These are phyloP conservation scores for Phyllostomus hastatus DNA, from an alignment of 2,113 vertebrate genomes.

Conservation along the genomic window DNA sequence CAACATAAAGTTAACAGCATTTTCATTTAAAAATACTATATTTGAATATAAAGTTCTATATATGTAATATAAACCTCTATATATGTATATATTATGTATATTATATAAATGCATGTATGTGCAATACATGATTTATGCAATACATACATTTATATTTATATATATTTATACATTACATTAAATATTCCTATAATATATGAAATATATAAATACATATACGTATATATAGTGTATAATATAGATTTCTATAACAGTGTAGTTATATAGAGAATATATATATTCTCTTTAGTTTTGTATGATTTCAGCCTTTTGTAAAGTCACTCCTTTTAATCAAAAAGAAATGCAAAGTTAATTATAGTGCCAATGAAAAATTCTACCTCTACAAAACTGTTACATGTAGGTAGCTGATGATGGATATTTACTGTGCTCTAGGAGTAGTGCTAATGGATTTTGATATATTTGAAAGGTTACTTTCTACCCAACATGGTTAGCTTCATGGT, in stretches of 20 bases:
- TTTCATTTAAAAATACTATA: background rate
- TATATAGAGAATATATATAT: background rate
- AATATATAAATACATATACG: background rate
- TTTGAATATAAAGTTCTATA: background rate
- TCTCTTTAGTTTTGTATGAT: background rate
- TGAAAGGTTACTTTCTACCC: background rate
- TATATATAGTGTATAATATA: background rate
- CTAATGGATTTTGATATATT: background rate
- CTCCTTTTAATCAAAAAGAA: background rate
- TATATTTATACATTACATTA: background rate
- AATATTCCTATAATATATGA: background rate
- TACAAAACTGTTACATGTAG: background rate
- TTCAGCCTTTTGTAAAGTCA: background rate
- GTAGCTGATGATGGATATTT: background rate
- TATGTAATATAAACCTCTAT: background rate
- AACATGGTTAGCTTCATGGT: background rate
- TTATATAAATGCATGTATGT: background rate
- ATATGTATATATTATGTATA: background rate
- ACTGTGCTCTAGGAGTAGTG: background rate
- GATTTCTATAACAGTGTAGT: background rate
- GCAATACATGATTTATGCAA: background rate
- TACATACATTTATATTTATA: background rate
- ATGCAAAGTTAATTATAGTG: background rate
- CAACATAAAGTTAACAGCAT: background rate
- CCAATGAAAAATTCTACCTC: background rate